A percentile compares a stretch with the other conserved stretches of the same genome.
Evolutionary conservation across 2,888 invertebrate species (phyloP).

Genomic region (Buathra laborator): DNA sequence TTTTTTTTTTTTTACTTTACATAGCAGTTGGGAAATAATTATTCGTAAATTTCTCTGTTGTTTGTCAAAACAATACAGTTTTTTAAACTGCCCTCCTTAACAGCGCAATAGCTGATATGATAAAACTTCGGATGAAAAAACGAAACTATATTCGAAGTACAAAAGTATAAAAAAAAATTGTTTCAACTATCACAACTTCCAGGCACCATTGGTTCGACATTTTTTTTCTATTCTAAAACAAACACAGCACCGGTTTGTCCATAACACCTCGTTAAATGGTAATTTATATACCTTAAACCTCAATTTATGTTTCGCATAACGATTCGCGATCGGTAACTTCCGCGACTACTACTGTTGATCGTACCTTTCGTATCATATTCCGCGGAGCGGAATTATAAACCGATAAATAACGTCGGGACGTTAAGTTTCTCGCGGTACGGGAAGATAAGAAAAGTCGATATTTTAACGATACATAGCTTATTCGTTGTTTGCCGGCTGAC

Average conservation of each 20-base stretch:
- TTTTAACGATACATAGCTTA: slow-evolving; percentile 6
- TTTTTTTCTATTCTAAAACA: slow-evolving; percentile 41
- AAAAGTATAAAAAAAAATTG: slow-evolving; percentile 56
- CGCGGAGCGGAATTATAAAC: not conserved
- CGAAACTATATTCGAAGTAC: slow-evolving; percentile 40
- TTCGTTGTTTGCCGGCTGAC: slow-evolving; percentile 62
- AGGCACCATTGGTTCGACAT: slow-evolving; percentile 76
- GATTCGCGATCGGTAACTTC: not conserved
- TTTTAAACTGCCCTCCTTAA: not conserved
- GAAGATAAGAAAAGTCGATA: slow-evolving; percentile 35
- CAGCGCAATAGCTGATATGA: not conserved
- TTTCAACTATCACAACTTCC: slow-evolving; percentile 69
- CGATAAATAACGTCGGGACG: slow-evolving; percentile 29
- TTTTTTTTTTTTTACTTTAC: not conserved
- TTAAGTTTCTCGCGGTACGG: slow-evolving; percentile 14
- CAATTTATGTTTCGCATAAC: not conserved
- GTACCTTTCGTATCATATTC: not conserved
- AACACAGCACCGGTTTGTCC: slow-evolving; percentile 40
- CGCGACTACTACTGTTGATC: slow-evolving; percentile 6
- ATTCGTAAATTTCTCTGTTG: not conserved
- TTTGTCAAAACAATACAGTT: not conserved
- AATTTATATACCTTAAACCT: not conserved
- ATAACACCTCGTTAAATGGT: not conserved
- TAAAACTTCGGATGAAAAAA: slow-evolving; percentile 7
- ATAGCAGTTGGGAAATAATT: not conserved